Percentiles rank a stretch among this genome's conserved stretches.
Evolutionary conservation across 2,888 invertebrate genomes (phyloP).

Genomic region (Drosophila paramelanica): DNA sequence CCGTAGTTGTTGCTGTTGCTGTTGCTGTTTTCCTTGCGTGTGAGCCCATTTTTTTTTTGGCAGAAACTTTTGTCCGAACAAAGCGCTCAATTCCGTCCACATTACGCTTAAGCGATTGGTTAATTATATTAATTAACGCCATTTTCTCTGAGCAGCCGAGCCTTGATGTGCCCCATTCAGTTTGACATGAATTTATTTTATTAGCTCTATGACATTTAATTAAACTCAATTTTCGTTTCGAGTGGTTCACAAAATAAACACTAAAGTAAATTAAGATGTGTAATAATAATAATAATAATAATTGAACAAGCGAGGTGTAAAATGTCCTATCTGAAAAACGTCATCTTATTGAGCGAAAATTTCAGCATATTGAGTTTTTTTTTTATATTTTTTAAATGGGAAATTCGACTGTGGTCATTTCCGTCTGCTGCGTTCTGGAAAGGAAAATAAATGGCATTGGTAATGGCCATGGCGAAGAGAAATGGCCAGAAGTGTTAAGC

Average conservation of each 20-base stretch:
- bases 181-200: constrained; percentile 21
- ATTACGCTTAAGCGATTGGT: constrained; percentile 51
- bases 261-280: no score
- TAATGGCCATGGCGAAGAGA: constrained; percentile 63
- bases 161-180: constrained; percentile 20
- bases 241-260: no score
- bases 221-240: constrained; percentile 7
- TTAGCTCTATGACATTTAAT: constrained; percentile 19
- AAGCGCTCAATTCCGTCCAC: constrained; percentile 65
- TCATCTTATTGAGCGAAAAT: constrained; percentile 22
- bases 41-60: constrained; percentile 62
- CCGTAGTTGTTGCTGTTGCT: neutral
- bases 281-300: no score
- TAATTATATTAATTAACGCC: constrained; percentile 72
- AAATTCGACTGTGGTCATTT: constrained; percentile 34
- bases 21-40: constrained; percentile 51
- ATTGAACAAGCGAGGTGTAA: no score
- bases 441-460: constrained; percentile 47
- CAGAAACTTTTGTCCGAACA: constrained; percentile 43
- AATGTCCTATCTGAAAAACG: neutral
- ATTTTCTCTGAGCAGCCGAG: neutral
- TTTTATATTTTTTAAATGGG: constrained; percentile 3
- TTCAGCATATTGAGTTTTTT: constrained; percentile 9
- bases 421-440: constrained; percentile 39
- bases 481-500: constrained; percentile 40